Evolutionary conservation across 2,797 vertebrate genomes (phyloP), one percentile per base, ranked within the genome.

Genomic region (Typhlichthys subterraneus): DNA sequence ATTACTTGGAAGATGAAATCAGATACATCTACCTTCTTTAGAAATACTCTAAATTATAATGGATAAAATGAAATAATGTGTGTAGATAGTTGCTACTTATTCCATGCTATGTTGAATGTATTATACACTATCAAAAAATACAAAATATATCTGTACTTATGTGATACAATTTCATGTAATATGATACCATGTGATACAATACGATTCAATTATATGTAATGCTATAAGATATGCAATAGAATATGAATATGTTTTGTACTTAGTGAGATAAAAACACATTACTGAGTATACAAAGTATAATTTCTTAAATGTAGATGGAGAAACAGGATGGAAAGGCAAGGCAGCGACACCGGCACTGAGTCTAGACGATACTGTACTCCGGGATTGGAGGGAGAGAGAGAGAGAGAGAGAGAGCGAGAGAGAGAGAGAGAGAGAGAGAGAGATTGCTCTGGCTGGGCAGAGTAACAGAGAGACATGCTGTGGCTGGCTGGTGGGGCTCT

Each of bases 341-440:
- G 23, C 23, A 6, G 45, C 2, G 2, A 2, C 14, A 54, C 53
- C 38, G 13, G 38, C 14, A 8, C 53, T 13, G 12, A 64, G 72
- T 61, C 59, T 19, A 15, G 62, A 29, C 49, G 48, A 52, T 14
- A 50, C 7, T 15, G 15, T 14, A 50, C 7, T 9, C 2, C 5
- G 49, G 6, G 57, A 46, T 14, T 53, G 64, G 62, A 46, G 59
- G 59, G 61, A 54, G 56, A 53, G 57, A 57, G 1, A n/a, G 17
- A 59, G 42, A 63, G 57, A 64, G 49, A 38, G 75, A 72, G 59
- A 69, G 68, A 55, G 59, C 69, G 68, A 77, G 66, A 69, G 57
- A 82, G 72, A 61, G 57, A 66, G 54, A 65, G 71, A 74, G 76
- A 76, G 77, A 84, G 62, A 77, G 77, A 61, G 23, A 29, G 23